Percentiles rank a stretch among this genome's conserved stretches.
Conservation (phyloP, 2,797 vertebrate species). For the Malurus leucopterus region DNA sequence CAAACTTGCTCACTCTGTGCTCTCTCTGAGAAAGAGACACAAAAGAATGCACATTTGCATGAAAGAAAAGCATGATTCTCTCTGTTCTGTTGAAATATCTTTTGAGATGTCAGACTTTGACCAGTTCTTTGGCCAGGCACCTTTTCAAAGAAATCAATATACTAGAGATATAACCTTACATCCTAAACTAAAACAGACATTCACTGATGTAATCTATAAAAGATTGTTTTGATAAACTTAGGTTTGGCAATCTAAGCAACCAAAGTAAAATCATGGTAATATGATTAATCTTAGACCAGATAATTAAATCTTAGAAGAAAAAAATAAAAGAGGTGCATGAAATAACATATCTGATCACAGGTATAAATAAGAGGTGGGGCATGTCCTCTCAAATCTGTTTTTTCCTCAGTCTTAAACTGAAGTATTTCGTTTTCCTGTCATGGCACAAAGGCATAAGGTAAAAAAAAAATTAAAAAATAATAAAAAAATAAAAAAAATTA, state of each 20-base stretch:
- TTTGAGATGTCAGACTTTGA: background rate
- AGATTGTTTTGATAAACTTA: background rate
- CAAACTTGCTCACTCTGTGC: background rate
- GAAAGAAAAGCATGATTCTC: background rate
- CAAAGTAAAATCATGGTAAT: background rate
- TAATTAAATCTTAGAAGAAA: background rate
- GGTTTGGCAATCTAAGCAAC: background rate
- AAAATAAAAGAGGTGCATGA: background rate
- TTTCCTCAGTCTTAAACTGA: background rate
- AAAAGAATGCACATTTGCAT: background rate
- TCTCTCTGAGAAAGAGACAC: background rate
- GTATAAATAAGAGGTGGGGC: rapidly evolving
- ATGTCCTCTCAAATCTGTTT: background rate
- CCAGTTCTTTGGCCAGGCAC: background rate
- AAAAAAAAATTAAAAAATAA: background rate
- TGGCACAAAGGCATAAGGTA: background rate
- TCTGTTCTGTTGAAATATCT: background rate
- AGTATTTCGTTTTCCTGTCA: background rate
- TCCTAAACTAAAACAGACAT: background rate
- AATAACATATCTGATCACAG: background rate
- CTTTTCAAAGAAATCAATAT: background rate
- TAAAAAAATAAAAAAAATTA: background rate
- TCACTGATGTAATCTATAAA: background rate
- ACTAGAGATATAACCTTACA: background rate
- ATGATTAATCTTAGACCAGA: background rate